Evolutionary conservation across 2,888 invertebrate genomes (phyloP), one percentile per base, ranked within the genome.

Genomic region (Epistrophella euchroma): DNA sequence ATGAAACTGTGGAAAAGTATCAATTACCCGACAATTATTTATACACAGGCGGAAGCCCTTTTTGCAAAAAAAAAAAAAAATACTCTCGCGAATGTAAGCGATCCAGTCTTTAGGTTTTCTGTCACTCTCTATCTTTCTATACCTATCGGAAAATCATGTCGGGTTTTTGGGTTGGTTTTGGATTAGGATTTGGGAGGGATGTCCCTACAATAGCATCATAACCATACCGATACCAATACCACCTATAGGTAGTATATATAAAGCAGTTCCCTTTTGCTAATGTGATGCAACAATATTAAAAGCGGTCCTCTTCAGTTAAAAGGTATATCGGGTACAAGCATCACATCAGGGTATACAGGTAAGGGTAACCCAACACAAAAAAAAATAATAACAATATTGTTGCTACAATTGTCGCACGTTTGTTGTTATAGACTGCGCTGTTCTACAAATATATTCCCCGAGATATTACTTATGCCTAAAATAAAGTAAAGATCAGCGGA

Each of bases 21-120:
- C 89, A 88, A 88, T 89, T 89, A 89, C 89, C 79, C 83, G 85
- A 79, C 88, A 88, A 86, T 86, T 82, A 88, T 88, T 88, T 88
- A 52, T 35, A 88, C 87, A 84, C 81, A 78, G 71, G 85, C 85
- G 86, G 86, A 82, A 86, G 82, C 77, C 86, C 86, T 86, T 78
- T 86, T 86, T 40, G 60, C 22, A 74, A 45, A 28, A 28, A 28
- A 28, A 28, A 28, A 32, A 72, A 77, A 85, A 82, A 60, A 64
- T 82, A 77, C 66, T 86, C 82, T 78, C 82, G 81, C 77, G 82
- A 78, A 78, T 85, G 89, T 88, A 89, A 89, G 76, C 85, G 88
- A 88, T 88, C 87, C 80, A 79, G 68, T 68, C 37, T 43, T 62
- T 62, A 0, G 19, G 15, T 60, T 19, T 19, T 60, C 15, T 37